Conservation (phyloP, 1,140 invertebrate genomes). For the Sinonovacula constricta region DNA sequence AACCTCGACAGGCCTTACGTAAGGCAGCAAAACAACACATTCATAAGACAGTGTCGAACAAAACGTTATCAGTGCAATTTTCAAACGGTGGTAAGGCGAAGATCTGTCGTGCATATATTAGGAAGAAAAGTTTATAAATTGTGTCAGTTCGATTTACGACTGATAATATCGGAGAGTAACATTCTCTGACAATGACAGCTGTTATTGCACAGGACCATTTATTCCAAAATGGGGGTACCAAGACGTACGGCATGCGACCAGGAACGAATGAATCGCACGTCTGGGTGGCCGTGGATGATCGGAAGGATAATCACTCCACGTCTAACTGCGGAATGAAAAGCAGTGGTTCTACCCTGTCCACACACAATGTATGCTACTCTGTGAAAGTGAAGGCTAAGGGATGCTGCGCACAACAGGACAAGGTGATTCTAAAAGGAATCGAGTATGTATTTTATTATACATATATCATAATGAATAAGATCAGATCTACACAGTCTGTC, state of each 20-base stretch:
- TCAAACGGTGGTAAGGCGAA: too few species aligned
- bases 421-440: constrained; percentile 63
- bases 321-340: background rate
- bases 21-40: too few species aligned
- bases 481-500: background rate
- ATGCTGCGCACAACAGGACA: constrained; percentile 58
- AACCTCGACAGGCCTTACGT: too few species aligned
- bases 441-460: constrained; percentile 54
- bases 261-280: constrained; percentile 26
- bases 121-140: too few species aligned
- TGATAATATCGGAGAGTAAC: too few species aligned
- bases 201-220: background rate
- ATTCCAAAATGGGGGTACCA: background rate
- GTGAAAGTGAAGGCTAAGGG: constrained; percentile 56
- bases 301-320: background rate
- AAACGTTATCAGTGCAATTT: too few species aligned
- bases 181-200: too few species aligned
- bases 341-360: constrained; percentile 56
- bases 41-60: too few species aligned
- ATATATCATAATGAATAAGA: background rate
- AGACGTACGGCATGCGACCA: background rate
- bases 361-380: constrained; percentile 60
- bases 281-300: constrained; percentile 1
- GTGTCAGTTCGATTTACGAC: too few species aligned
- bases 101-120: too few species aligned